Evolutionary conservation across 2,797 vertebrate species (phyloP).

Genomic region (Echeneis naucrates): DNA sequence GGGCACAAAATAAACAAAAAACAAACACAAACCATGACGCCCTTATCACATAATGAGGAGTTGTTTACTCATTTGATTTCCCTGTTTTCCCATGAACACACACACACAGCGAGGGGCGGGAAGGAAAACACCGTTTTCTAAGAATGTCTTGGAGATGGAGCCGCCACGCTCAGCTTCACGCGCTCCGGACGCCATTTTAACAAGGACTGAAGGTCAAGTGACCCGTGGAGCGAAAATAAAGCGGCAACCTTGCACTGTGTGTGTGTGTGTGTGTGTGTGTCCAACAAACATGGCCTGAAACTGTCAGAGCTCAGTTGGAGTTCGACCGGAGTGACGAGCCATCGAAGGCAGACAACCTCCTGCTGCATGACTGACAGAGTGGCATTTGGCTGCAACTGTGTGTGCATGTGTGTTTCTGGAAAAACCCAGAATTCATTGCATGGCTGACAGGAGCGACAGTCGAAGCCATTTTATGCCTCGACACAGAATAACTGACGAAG

Average conservation of each 20-base stretch:
- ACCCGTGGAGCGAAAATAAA: too few relatives aligned
- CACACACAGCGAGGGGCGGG: too few relatives aligned
- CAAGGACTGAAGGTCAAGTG: too few relatives aligned
- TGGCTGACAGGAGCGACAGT: conserved; percentile 51
- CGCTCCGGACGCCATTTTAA: too few relatives aligned
- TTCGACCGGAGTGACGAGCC: conserved; percentile 62
- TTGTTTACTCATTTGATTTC: too few relatives aligned
- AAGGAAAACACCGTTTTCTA: too few relatives aligned
- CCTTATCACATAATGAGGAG: too few relatives aligned
- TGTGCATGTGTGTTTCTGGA: conserved; percentile 22
- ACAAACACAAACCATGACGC: too few relatives aligned
- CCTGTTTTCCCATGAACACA: too few relatives aligned
- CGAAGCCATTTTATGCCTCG: conserved; percentile 46
- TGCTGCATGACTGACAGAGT: conserved; percentile 56
- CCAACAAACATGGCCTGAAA: conserved; percentile 59
- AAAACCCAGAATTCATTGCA: conserved; percentile 57
- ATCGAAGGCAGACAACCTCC: conserved; percentile 52
- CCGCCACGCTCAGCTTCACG: too few relatives aligned
- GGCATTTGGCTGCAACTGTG: conserved; percentile 29
- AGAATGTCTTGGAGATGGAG: too few relatives aligned
- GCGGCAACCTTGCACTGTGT: neutral
- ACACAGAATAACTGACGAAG: conserved; percentile 40
- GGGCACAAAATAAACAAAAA: too few relatives aligned
- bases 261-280: conserved; percentile 43
- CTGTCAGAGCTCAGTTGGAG: conserved; percentile 67